phyloP scores from a whole-genome alignment of 2,113 vertebrate genomes.

The Ophthalmolycus amberensis region DNA sequence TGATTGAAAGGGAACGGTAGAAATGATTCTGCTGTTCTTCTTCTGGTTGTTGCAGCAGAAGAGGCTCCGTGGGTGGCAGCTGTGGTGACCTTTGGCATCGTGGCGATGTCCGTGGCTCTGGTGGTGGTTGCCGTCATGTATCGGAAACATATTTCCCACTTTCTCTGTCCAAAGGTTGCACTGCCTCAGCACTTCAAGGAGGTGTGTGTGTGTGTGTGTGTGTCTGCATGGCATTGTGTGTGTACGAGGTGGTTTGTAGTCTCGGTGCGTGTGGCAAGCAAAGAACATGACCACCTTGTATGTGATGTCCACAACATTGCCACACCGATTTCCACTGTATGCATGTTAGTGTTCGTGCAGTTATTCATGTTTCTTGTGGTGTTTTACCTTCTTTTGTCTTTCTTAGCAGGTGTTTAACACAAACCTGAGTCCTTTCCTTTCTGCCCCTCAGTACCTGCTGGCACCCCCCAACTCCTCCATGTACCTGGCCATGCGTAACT shows the following conservation, averaged over 20 bases:
- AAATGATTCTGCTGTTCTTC: neutral
- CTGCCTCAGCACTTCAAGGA: constrained; percentile 68
- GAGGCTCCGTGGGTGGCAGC: constrained; percentile 55
- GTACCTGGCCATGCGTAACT: constrained; percentile 52
- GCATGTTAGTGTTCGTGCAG: neutral
- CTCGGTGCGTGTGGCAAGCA: too few species aligned
- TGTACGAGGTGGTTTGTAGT: neutral
- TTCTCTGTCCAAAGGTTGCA: constrained; percentile 63
- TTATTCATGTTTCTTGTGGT: neutral
- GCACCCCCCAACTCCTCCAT: constrained; percentile 21
- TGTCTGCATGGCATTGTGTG: neutral
- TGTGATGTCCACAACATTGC: neutral
- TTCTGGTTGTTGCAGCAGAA: constrained; percentile 43
- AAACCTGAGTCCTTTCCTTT: constrained; percentile 1
- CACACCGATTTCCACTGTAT: neutral
- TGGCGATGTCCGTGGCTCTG: constrained; percentile 11
- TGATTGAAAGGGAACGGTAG: neutral
- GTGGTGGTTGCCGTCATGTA: constrained; percentile 38
- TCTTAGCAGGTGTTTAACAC: neutral
- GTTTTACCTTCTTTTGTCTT: neutral
- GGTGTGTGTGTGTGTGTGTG: constrained; percentile 46
- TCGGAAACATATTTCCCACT: constrained; percentile 50
- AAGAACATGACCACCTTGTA: neutral
- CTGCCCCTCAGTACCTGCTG: constrained; percentile 60
- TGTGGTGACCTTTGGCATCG: constrained; percentile 34